Base-by-base conservation (phyloP, 2,888 invertebrate genomes). In the Drosophila prolongata region DNA sequence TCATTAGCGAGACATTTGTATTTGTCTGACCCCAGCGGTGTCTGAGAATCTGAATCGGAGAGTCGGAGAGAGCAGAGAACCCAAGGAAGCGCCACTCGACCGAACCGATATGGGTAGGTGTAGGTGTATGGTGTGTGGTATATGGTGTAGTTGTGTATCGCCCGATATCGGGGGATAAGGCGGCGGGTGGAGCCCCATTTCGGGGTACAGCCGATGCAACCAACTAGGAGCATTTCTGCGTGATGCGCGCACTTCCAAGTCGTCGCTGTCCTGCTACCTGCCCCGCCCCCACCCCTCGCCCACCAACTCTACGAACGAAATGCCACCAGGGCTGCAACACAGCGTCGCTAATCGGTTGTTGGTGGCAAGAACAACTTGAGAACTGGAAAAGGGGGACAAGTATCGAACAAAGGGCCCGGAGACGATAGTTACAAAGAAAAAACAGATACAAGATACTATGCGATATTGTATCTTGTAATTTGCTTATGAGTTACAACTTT, bases 191-290 rank as follows among this genome's bases (percentile, higher is more conserved):
- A 16, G 56, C 56, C 49, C 59, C 40, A 14, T 43, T 43, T 35
- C 47, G 49, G 62, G 62, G 62, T 64, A 64, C 62, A 64, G 62
- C 64, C 64, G 49, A 64, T 64, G 62, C 62, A 64, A 49, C 47
- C 34, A 64, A 43, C 64, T 64, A 62, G 62, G 59, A 59, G 59
- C 57, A 46, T 38, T 35, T 62, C 62, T 62, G 62, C 40, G 62
- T 47, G 62, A 62, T 62, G 62, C 62, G 62, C 62, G 62, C 62
- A 64, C 62, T 64, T 78, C 61, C 72, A 64, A 64, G 62, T 49
- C 62, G 62, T 49, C 47, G 62, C 62, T 64, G 59, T 64, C 62
- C 62, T 64, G 64, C 49, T 62, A 62, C 62, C 62, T 64, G 62
- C 64, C 62, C 44, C 60, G 34, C 43, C 56, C 13, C 27, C 37